These are phyloP conservation scores for Dryocosmus kuriphilus DNA, from an alignment of 2,888 invertebrate genomes.

Conservation along the genomic window DNA sequence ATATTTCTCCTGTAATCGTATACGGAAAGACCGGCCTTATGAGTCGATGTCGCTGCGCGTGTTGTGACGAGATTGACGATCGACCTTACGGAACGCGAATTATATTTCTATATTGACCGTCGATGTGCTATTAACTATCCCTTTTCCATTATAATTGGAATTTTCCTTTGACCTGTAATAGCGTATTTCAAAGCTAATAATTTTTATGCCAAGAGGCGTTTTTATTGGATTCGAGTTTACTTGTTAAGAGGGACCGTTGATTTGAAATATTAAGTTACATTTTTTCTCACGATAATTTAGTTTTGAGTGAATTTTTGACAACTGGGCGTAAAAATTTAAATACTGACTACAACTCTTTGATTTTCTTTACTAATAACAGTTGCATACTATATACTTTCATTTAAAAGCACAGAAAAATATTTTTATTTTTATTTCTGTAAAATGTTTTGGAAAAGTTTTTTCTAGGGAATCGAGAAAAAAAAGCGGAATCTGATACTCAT, in stretches of 20 bases:
- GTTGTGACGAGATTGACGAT: conserved; percentile 37
- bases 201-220: not conserved
- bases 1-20: conserved; percentile 51
- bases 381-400: no score
- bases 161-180: not conserved
- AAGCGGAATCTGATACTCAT: no score
- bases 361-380: no score
- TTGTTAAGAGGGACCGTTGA: not conserved
- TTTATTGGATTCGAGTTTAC: not conserved
- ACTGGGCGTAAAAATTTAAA: no score
- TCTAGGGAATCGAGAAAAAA: no score
- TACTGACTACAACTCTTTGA: no score
- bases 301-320: no score
- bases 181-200: not conserved
- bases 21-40: conserved; percentile 36
- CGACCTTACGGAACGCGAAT: conserved; percentile 29
- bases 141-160: conserved; percentile 28
- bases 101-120: conserved; percentile 25
- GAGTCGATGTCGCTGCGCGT: conserved; percentile 1
- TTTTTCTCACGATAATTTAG: not conserved
- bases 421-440: no score
- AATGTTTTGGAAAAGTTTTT: no score
- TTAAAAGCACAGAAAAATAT: no score
- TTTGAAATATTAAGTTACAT: not conserved
- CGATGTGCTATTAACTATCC: conserved; percentile 8